phyloP scores from a whole-genome alignment of 2,797 vertebrate species.

The Ceryle rudis region DNA sequence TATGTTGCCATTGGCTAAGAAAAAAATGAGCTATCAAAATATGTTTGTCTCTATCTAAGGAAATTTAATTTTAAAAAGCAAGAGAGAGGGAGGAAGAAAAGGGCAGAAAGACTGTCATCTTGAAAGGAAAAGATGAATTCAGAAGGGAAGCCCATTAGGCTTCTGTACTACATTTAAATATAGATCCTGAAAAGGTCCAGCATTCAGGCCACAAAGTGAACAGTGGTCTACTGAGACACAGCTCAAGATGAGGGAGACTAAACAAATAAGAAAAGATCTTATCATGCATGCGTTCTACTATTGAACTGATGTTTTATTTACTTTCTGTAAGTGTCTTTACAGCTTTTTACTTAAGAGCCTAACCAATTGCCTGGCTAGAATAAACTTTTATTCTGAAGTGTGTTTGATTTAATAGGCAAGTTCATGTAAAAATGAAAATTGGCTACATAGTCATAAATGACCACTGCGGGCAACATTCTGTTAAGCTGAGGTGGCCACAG shows the following conservation, averaged over 20 bases:
- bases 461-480: neutral
- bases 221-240: neutral
- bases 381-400: neutral
- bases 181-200: neutral
- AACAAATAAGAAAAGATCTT: neutral
- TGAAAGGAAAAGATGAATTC: neutral
- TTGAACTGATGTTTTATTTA: neutral
- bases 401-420: neutral
- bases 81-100: neutral
- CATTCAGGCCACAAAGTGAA: neutral
- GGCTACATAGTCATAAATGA: neutral
- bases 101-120: neutral
- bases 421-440: neutral
- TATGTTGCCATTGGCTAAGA: neutral
- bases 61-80: slow-evolving; percentile 10
- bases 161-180: neutral
- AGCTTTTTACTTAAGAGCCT: neutral
- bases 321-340: neutral
- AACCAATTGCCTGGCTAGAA: neutral
- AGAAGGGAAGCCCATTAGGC: neutral
- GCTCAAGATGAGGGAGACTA: neutral
- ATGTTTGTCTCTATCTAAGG: neutral
- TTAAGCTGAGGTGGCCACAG: neutral
- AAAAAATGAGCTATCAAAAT: neutral
- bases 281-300: neutral